Base-by-base conservation (phyloP, 1,140 invertebrate genomes). In the Drosophila simulans region DNA sequence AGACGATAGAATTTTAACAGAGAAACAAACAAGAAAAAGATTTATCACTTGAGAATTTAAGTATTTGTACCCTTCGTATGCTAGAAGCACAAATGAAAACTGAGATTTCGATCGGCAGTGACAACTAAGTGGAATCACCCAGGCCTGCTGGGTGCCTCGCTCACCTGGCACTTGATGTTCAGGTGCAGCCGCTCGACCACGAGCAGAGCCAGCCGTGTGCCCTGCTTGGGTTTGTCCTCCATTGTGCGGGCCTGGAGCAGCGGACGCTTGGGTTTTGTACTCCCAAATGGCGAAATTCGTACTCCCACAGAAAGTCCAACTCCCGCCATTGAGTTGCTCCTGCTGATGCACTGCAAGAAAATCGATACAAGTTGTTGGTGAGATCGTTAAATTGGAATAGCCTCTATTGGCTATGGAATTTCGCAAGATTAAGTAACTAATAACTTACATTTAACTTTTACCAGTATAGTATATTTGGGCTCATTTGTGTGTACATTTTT, bases 131-230 rank as follows among this genome's bases (percentile, higher is more conserved):
- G 5, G 8, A 25, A 25, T 42, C 0, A 10, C n/a, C 43, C 8
- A 5, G 37, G 71, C 73, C 71, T 76, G 62, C 73, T 76, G 37
- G 25, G 70, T 75, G 37, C 34, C 45, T 54, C 11, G 13, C 84
- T 86, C 45, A 86, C 83, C 83, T 88, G 83, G 43, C 53, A 60
- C 48, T 88, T 73, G 40, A 86, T 63, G 43, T 72, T 86, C 8
- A 89, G 84, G 64, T 70, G 64, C 20, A 88, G 69, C 45, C 82
- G 80, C 76, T 88, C 84, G 35, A 89, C 84, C 34, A 88, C 68
- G 49, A 73, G 65, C 42, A 77, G 43, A 62, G 74, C 58, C 39
- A 89, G 59, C 53, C 84, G 79, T 88, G 84, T 56, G 76, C 77
- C 48, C 57, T 66, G 71, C 53, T 74, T 89, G 80, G 76, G 72